These are phyloP conservation scores for Apotomis capreana DNA, from an alignment of 2,888 invertebrate species.

Conservation along the genomic window DNA sequence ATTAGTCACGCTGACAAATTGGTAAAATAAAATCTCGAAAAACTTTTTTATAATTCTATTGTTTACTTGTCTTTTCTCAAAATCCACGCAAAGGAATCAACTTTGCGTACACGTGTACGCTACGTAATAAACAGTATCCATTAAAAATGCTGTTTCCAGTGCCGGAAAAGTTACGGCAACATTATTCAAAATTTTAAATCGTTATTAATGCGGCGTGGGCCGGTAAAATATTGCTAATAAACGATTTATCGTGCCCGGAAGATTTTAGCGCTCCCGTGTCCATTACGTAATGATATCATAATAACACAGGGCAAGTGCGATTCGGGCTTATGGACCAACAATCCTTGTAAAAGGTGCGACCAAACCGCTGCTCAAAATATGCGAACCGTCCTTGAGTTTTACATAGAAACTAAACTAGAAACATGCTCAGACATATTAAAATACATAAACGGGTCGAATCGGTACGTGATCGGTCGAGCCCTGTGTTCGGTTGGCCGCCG, in stretches of 20 bases:
- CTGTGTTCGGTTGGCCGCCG: too few species aligned
- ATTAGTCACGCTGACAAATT: too few species aligned
- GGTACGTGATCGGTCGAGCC: too few species aligned
- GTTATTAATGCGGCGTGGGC: slow-evolving; percentile 13
- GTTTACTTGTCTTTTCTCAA: too few species aligned
- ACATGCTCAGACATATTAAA: too few species aligned
- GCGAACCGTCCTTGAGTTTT: too few species aligned
- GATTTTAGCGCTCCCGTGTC: slow-evolving; percentile 1
- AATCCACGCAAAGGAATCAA: not conserved
- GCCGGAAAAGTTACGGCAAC: slow-evolving; percentile 11
- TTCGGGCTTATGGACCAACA: not conserved
- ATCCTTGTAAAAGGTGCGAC: too few species aligned
- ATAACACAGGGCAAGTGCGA: not conserved
- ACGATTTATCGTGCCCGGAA: slow-evolving; percentile 19
- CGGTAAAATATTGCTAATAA: slow-evolving; percentile 28
- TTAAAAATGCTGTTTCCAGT: slow-evolving; percentile 1
- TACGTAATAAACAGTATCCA: not conserved
- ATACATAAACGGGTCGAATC: too few species aligned
- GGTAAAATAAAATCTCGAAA: too few species aligned
- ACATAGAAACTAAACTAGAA: too few species aligned
- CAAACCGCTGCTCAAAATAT: too few species aligned
- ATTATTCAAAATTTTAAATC: slow-evolving; percentile 23
- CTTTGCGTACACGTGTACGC: not conserved
- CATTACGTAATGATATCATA: slow-evolving; percentile 13
- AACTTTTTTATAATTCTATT: too few species aligned